These are phyloP conservation scores for Archips xylosteana DNA, from an alignment of 2,888 invertebrate genomes.

Conservation along the genomic window DNA sequence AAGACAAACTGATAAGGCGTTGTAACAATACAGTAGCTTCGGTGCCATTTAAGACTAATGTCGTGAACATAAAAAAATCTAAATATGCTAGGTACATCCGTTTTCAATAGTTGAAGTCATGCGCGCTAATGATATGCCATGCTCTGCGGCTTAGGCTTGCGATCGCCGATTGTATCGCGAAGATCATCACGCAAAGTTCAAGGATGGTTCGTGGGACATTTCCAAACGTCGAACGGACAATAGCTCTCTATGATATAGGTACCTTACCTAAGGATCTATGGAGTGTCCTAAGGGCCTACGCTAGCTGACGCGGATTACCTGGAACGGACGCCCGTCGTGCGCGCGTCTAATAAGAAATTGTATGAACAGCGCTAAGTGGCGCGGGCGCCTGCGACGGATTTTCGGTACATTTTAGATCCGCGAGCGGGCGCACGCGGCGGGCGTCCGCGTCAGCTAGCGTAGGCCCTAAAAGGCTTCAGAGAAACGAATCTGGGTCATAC, in stretches of 20 bases:
- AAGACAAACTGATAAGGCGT: neutral
- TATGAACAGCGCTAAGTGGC: too few species aligned
- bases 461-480: neutral
- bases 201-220: neutral
- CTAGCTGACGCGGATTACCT: too few species aligned
- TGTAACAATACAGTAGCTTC: neutral
- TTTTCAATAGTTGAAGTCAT: constrained; percentile 8
- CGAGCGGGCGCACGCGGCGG: too few species aligned
- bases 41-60: neutral
- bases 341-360: too few species aligned
- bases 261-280: neutral
- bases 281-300: neutral
- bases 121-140: constrained; percentile 21
- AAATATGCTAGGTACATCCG: constrained; percentile 11
- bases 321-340: too few species aligned
- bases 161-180: constrained; percentile 11
- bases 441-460: too few species aligned
- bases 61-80: constrained; percentile 9
- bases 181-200: constrained; percentile 27
- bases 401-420: too few species aligned
- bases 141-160: constrained; percentile 13
- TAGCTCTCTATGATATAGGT: neutral
- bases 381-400: too few species aligned
- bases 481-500: neutral
- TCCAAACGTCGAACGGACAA: constrained; percentile 11